Conservation (phyloP, 2,113 vertebrate genomes). For the Vulpes vulpes region DNA sequence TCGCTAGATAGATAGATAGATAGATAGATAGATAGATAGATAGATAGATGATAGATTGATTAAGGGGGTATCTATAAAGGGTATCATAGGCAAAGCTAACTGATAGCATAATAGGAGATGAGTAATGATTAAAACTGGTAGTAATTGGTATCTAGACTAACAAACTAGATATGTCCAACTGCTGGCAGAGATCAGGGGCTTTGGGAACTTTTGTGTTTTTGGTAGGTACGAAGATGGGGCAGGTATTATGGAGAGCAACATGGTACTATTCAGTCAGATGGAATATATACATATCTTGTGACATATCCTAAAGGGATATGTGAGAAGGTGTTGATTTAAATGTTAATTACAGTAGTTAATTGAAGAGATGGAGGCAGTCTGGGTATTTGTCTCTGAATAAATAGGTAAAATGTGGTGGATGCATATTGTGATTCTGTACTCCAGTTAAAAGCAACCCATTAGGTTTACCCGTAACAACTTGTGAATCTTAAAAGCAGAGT, state of each 20-base stretch:
- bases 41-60: not conserved
- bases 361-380: not conserved
- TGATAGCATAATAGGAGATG: not conserved
- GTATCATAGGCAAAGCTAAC: not conserved
- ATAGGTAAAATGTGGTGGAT: not conserved
- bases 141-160: not conserved
- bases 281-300: not conserved
- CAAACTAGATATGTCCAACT: not conserved
- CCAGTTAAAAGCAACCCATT: not conserved
- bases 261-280: not conserved
- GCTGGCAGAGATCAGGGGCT: not conserved
- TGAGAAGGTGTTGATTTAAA: not conserved
- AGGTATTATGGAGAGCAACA: not conserved
- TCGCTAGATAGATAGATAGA: not conserved
- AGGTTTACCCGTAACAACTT: not conserved
- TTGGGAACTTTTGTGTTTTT: not conserved
- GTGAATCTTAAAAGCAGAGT: not conserved
- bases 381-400: not conserved
- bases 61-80: not conserved
- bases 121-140: constrained; percentile 41
- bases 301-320: not conserved
- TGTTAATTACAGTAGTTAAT: not conserved
- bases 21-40: too few relatives aligned
- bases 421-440: not conserved
- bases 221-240: not conserved